These are phyloP conservation scores for Drosophila pseudoobscura DNA, from an alignment of 1,140 invertebrate species.

Conservation along the genomic window DNA sequence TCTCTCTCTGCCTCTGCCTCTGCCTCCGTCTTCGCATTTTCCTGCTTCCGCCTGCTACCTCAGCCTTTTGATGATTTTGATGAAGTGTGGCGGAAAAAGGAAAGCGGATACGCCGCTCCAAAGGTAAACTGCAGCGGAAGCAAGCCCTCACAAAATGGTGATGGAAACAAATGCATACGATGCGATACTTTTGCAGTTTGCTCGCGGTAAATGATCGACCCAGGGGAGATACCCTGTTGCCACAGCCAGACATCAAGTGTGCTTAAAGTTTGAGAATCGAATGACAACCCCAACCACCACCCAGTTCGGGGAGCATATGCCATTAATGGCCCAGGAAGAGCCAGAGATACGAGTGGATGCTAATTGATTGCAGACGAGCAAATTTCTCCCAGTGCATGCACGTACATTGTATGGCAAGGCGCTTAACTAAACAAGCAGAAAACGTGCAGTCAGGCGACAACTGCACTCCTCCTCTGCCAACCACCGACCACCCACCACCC, in stretches of 20 bases:
- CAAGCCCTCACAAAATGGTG: conserved; percentile 15
- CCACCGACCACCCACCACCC: too few relatives aligned
- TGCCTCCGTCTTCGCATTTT: conserved; percentile 4
- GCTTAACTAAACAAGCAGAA: conserved; percentile 45
- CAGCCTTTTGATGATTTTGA: conserved; percentile 8
- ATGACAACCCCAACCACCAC: too few relatives aligned
- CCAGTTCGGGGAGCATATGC: neutral
- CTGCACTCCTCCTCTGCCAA: conserved; percentile 5
- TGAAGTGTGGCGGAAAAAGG: conserved; percentile 42
- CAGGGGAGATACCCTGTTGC: too few relatives aligned
- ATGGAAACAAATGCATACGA: conserved; percentile 4
- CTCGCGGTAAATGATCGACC: neutral
- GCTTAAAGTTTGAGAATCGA: too few relatives aligned
- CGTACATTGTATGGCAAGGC: conserved; percentile 11
- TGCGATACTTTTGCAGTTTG: neutral
- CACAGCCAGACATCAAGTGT: too few relatives aligned
- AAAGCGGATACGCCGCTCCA: conserved; percentile 44
- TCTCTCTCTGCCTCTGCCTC: neutral
- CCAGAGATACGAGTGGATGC: neutral
- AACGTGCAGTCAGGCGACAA: conserved; percentile 24
- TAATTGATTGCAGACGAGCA: conserved; percentile 10
- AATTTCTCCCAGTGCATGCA: conserved; percentile 27
- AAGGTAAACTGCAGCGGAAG: conserved; percentile 40
- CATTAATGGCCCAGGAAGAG: neutral
- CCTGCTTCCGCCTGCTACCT: conserved; percentile 14